Conservation (phyloP, 2,888 invertebrate genomes). For the Seira sanloemensis region DNA sequence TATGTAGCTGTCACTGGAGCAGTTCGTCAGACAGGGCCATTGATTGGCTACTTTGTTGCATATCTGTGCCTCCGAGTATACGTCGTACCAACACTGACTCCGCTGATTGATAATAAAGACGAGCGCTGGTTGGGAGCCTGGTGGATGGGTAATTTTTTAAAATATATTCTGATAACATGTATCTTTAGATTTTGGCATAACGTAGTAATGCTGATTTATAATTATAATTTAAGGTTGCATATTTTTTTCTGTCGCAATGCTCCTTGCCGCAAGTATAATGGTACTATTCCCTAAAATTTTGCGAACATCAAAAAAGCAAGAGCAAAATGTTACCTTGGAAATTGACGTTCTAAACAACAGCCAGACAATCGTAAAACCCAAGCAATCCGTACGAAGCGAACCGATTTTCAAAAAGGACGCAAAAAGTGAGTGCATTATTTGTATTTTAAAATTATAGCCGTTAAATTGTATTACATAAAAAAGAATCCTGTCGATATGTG, state of each 20-base stretch:
- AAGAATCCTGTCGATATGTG: no score
- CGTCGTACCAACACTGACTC: constrained; percentile 74
- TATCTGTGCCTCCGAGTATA: constrained; percentile 74
- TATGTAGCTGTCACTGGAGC: constrained; percentile 69
- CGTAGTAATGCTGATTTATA: no score
- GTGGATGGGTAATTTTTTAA: constrained; percentile 77
- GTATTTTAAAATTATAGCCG: not conserved
- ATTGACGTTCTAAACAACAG: constrained; percentile 19
- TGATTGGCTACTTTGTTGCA: constrained; percentile 75
- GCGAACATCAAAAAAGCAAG: constrained; percentile 22
- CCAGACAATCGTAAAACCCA: not conserved
- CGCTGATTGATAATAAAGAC: constrained; percentile 76
- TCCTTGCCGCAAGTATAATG: constrained; percentile 80
- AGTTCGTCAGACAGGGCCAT: constrained; percentile 75
- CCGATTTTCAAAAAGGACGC: constrained; percentile 27
- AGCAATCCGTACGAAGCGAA: not conserved
- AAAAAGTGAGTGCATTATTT: constrained; percentile 22
- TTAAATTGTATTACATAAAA: no score
- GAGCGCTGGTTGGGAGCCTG: constrained; percentile 79
- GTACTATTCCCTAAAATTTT: constrained; percentile 82
- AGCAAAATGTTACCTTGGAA: constrained; percentile 33
- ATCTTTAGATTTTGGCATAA: no score
- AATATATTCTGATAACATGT: no score
- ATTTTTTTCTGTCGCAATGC: constrained; percentile 75
- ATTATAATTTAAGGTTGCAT: constrained; percentile 59